phyloP scores from a whole-genome alignment of 1,140 invertebrate genomes.

The Cheumatopsyche charites region DNA sequence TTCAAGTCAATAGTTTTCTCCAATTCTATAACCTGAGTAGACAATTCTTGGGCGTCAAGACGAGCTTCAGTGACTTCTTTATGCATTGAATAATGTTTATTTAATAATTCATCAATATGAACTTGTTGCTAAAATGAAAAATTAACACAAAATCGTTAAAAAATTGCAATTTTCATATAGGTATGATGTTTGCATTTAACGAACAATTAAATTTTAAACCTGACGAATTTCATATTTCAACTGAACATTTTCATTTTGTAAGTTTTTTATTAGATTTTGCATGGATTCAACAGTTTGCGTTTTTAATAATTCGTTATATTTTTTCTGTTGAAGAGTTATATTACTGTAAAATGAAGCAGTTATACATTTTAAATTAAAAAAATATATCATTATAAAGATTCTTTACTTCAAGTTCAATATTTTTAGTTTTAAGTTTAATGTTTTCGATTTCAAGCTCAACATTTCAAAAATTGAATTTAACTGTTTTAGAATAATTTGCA shows the following conservation, averaged over 20 bases:
- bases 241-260: slow-evolving; percentile 42
- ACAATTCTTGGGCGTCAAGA: slow-evolving; percentile 6
- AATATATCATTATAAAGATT: no score
- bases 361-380: no score
- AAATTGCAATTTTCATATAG: background rate
- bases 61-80: slow-evolving; percentile 37
- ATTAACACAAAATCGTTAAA: background rate
- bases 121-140: slow-evolving; percentile 42
- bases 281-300: background rate
- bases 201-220: no score
- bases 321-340: no score
- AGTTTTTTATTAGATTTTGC: slow-evolving; percentile 37
- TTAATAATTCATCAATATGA: slow-evolving; percentile 42
- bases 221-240: slow-evolving; percentile 40
- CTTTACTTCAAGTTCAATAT: no score
- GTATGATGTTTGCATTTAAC: background rate
- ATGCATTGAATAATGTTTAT: slow-evolving; percentile 37
- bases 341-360: no score
- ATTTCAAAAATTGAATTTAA: no score
- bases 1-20: background rate
- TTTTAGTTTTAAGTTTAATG: no score
- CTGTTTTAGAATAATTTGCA: no score
- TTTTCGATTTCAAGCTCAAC: no score
- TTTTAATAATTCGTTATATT: background rate
- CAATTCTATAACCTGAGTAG: slow-evolving; percentile 2